Conservation (phyloP, 2,888 invertebrate species). For the Lithophane semibrunnea region DNA sequence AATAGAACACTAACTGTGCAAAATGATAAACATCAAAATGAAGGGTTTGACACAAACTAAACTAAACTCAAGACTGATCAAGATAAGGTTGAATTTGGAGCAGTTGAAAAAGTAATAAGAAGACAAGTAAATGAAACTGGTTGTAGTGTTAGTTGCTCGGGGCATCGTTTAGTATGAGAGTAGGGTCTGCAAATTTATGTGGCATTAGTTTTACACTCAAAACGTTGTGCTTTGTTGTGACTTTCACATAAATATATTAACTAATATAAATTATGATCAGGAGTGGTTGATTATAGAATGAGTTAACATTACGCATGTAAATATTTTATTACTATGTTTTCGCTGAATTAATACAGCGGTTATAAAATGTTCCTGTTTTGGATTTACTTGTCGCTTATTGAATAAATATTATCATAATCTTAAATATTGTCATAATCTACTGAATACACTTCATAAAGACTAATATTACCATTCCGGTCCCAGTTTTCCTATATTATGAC, state of each 20-base stretch:
- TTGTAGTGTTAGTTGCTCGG: conserved; percentile 72
- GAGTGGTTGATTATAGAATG: conserved; percentile 60
- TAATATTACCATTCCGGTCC: conserved; percentile 16
- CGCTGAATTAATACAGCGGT: conserved; percentile 4
- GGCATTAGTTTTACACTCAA: conserved; percentile 75
- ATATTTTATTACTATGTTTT: conserved; percentile 39
- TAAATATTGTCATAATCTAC: conserved; percentile 30
- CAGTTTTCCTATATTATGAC: neutral
- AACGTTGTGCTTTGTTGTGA: conserved; percentile 77
- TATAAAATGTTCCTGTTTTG: conserved; percentile 35
- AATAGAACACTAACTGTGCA: conserved; percentile 68
- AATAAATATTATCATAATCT: conserved; percentile 34
- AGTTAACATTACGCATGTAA: conserved; percentile 56
- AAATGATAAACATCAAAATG: conserved; percentile 67
- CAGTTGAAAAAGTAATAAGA: conserved; percentile 54
- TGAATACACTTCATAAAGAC: conserved; percentile 8
- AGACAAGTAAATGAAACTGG: conserved; percentile 74
- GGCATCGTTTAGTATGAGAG: conserved; percentile 78
- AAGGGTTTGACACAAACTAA: conserved; percentile 36
- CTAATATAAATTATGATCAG: conserved; percentile 64
- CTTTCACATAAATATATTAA: conserved; percentile 72
- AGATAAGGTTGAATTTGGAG: conserved; percentile 67
- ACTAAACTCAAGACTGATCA: conserved; percentile 54
- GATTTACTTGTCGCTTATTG: conserved; percentile 17
- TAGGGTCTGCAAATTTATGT: conserved; percentile 77